These are phyloP conservation scores for Gouania willdenowi DNA, from an alignment of 2,797 vertebrate genomes.

Conservation along the genomic window DNA sequence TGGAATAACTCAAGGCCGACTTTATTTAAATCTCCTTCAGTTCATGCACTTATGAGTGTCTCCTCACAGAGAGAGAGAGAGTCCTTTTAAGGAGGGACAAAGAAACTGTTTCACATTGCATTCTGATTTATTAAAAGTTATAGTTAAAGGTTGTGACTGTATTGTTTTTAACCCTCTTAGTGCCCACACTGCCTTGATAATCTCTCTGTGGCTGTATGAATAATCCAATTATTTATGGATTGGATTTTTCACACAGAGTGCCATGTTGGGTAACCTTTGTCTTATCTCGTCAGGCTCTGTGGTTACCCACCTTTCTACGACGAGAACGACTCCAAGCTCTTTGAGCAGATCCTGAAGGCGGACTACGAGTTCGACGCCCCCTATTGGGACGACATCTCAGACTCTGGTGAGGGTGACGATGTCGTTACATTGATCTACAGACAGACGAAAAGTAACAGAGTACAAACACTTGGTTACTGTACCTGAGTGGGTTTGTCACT, in stretches of 20 bases:
- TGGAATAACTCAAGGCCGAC: no score
- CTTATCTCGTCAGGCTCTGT: conserved; percentile 83
- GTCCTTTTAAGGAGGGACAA: no score
- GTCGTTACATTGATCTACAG: not conserved
- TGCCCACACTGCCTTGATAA: conserved; percentile 20
- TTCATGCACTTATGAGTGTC: no score
- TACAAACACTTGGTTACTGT: no score
- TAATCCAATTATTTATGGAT: conserved; percentile 33
- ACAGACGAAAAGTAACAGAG: no score
- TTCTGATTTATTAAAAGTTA: no score
- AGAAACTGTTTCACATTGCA: no score
- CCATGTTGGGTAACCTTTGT: conserved; percentile 42
- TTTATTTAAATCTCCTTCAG: no score
- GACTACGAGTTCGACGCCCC: conserved; percentile 98
- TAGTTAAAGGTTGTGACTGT: no score
- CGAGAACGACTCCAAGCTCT: conserved; percentile 97
- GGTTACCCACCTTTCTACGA: conserved; percentile 99
- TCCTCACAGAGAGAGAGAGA: no score
- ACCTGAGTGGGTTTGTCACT: no score
- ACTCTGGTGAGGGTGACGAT: conserved; percentile 83
- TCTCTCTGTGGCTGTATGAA: conserved; percentile 28
- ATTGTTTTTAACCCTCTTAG: not conserved
- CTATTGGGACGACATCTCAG: conserved; percentile 98
- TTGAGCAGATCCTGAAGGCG: conserved; percentile 97
- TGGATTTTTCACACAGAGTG: conserved; percentile 36